These are phyloP conservation scores for Premnoplex brunnescens DNA, from an alignment of 2,797 vertebrate species.

Conservation along the genomic window DNA sequence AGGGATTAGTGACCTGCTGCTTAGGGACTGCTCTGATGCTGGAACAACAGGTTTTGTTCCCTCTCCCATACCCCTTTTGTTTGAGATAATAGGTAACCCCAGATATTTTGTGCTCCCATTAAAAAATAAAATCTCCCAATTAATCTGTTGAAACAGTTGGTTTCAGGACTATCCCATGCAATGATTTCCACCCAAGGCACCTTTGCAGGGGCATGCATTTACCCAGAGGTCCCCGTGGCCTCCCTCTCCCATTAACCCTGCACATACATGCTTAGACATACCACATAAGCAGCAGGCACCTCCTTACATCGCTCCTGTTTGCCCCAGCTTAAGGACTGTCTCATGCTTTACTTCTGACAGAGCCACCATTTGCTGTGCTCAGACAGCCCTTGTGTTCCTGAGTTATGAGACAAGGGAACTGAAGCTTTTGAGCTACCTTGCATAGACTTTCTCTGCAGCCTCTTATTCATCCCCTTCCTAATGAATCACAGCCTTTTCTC, in stretches of 20 bases:
- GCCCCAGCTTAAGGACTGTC: not conserved
- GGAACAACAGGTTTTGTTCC: not conserved
- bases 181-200: not conserved
- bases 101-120: not conserved
- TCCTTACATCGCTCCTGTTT: not conserved
- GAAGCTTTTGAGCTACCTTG: not conserved
- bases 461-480: constrained; percentile 23
- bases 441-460: not conserved
- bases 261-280: not conserved
- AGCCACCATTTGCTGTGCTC: not conserved
- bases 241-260: not conserved
- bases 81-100: not conserved
- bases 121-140: not conserved
- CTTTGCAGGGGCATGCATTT: not conserved
- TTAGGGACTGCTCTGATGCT: not conserved
- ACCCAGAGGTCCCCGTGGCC: not conserved
- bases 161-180: not conserved
- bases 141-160: not conserved
- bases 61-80: not conserved
- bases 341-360: not conserved
- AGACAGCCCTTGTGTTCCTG: not conserved
- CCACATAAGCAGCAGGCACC: not conserved
- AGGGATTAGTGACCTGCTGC: not conserved
- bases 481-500: constrained; percentile 42
- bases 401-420: not conserved